phyloP scores from a whole-genome alignment of 2,797 vertebrate genomes.

The Spea hammondii region DNA sequence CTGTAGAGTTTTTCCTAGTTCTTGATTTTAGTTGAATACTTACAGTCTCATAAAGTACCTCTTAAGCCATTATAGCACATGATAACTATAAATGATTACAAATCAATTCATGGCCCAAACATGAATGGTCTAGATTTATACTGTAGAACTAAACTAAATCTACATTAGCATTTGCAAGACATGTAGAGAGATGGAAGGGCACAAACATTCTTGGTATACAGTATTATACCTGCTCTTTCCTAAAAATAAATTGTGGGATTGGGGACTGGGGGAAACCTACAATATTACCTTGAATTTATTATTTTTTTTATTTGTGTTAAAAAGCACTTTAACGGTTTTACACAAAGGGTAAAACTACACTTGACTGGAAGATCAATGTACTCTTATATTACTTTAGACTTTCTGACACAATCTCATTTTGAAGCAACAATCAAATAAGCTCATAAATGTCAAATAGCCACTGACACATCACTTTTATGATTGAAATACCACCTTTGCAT shows the following conservation, averaged over 20 bases:
- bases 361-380: conserved; percentile 9
- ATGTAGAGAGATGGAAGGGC: background rate
- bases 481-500: conserved; percentile 46
- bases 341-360: conserved; percentile 17
- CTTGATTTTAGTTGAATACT: too few relatives aligned
- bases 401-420: conserved; percentile 48
- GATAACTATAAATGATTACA: too few relatives aligned
- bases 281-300: conserved; percentile 2
- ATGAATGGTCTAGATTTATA: too few relatives aligned
- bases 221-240: background rate
- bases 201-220: background rate
- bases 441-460: conserved; percentile 49
- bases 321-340: conserved; percentile 14
- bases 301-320: background rate
- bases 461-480: conserved; percentile 47
- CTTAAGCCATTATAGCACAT: too few relatives aligned
- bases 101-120: too few relatives aligned
- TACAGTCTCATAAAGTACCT: too few relatives aligned
- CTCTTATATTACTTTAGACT: conserved; percentile 35
- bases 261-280: background rate
- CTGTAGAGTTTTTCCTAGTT: too few relatives aligned
- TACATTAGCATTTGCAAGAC: background rate
- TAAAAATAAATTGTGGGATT: background rate
- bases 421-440: conserved; percentile 34
- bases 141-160: background rate